Conservation (phyloP, 2,113 vertebrate species). For the Notarius quadriscutis region DNA sequence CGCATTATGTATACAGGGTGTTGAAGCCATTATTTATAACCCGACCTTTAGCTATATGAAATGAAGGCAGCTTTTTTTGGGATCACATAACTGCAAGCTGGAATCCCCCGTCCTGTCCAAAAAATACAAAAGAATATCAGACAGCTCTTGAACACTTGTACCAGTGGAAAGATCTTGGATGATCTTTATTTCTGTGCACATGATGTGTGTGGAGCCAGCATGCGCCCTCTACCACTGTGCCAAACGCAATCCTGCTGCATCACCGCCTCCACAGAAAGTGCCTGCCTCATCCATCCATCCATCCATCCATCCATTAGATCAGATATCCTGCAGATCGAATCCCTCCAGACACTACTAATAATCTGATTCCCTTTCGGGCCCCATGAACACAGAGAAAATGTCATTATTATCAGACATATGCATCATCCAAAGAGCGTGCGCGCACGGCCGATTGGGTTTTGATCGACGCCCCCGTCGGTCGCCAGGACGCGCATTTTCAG, state of each 20-base stretch:
- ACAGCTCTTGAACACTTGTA: not conserved
- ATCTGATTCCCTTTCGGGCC: conserved; percentile 51
- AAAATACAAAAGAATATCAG: not conserved
- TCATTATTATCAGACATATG: conserved; percentile 36
- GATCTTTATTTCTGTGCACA: not conserved
- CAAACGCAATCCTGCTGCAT: conserved; percentile 78
- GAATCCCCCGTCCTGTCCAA: conserved; percentile 6
- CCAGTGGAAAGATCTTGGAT: not conserved
- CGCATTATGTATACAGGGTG: not conserved
- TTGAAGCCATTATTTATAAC: not conserved
- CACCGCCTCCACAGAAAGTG: conserved; percentile 72
- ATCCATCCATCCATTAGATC: conserved; percentile 35
- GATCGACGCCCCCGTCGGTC: conserved; percentile 9
- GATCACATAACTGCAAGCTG: conserved; percentile 16
- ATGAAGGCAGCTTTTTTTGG: not conserved
- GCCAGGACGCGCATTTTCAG: not conserved
- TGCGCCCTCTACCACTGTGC: conserved; percentile 9
- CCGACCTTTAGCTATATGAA: not conserved
- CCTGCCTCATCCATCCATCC: conserved; percentile 53
- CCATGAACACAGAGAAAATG: conserved; percentile 61
- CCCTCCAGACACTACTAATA: conserved; percentile 38
- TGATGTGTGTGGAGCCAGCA: not conserved
- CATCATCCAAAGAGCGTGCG: conserved; percentile 12
- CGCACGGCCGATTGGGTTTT: conserved; percentile 9
- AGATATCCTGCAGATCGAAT: conserved; percentile 30